Evolutionary conservation across 2,797 vertebrate genomes (phyloP), one percentile per base, ranked within the genome.

Genomic region (Hydrocynus forskahlii): DNA sequence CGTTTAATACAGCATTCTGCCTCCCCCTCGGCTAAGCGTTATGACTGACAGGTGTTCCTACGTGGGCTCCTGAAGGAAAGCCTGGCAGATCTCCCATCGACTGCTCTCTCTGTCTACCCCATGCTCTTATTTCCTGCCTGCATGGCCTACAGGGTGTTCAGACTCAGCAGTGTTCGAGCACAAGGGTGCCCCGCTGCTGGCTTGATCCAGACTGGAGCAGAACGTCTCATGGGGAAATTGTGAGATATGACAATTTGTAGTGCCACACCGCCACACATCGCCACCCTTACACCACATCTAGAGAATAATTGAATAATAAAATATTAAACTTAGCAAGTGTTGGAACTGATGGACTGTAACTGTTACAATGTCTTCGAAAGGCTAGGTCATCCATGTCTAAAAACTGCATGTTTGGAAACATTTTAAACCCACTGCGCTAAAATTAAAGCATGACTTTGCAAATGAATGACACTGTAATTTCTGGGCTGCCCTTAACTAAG

Each of bases 21-120:
- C 21, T 75, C 78, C 75, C 38, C 29, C 25, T 21, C 19, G 19
- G 60, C 45, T 75, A 45, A 59, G 29, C 52, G 19, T 16, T 40
- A 52, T 74, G 81, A 87, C 72, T 83, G 81, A 83, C 72, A 70
- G 48, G 17, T 45, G 54, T 38, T 35, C 12, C 17, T 57, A 5
- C 2, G 1, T 64, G 23, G 68, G 29, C 10, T 29, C 70, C 16
- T 80, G 52, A 54, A 17, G 63, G 38, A 76, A n/a, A 81, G 48
- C 19, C n/a, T 70, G 17, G 23, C 50, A 59, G 54, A 38, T 68
- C 55, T 63, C 5, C 50, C 1, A 72, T 71, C 21, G 69, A 45
- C 45, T 71, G 21, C 7, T 19, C 21, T 62, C 48, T 50, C 25
- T 17, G 4, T 29, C 62, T 54, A 48, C 21, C 6, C 13, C 17